These are phyloP conservation scores for Catostomus latipinnis DNA, from an alignment of 2,797 vertebrate species.

Conservation along the genomic window DNA sequence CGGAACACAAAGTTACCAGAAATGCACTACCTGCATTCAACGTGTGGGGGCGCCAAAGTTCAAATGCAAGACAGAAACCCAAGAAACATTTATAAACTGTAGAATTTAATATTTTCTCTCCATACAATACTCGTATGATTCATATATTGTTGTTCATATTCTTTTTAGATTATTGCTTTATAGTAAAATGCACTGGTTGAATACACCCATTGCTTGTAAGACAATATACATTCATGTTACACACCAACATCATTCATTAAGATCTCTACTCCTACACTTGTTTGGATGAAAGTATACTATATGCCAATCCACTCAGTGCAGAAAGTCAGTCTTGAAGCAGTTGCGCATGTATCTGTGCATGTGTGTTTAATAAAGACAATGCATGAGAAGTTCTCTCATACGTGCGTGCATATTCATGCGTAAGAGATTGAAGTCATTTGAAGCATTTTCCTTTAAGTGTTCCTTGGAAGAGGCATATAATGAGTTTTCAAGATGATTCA, in stretches of 20 bases:
- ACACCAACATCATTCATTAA: constrained; percentile 59
- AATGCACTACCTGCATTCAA: not conserved
- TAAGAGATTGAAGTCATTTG: constrained; percentile 48
- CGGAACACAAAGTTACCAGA: constrained; percentile 2
- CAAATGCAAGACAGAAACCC: constrained; percentile 21
- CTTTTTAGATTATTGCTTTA: constrained; percentile 69
- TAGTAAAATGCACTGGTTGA: constrained; percentile 69
- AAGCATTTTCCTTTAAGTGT: constrained; percentile 43
- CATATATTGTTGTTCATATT: constrained; percentile 56
- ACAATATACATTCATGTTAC: constrained; percentile 72
- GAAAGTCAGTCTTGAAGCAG: constrained; percentile 58
- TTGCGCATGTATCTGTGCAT: constrained; percentile 38
- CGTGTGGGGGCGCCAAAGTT: constrained; percentile 12
- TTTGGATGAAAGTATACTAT: constrained; percentile 48
- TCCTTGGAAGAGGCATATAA: constrained; percentile 53
- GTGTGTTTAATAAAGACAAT: constrained; percentile 27
- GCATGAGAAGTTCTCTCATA: constrained; percentile 32
- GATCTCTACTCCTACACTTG: constrained; percentile 33
- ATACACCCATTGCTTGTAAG: constrained; percentile 70
- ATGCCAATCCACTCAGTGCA: constrained; percentile 60
- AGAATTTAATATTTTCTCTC: constrained; percentile 59
- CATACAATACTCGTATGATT: constrained; percentile 58
- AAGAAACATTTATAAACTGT: constrained; percentile 52
- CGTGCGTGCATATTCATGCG: constrained; percentile 53
- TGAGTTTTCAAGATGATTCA: constrained; percentile 37